Percentiles rank a stretch among this genome's conserved stretches.
Evolutionary conservation across 2,888 invertebrate species (phyloP).

Genomic region (Folsomia candida): DNA sequence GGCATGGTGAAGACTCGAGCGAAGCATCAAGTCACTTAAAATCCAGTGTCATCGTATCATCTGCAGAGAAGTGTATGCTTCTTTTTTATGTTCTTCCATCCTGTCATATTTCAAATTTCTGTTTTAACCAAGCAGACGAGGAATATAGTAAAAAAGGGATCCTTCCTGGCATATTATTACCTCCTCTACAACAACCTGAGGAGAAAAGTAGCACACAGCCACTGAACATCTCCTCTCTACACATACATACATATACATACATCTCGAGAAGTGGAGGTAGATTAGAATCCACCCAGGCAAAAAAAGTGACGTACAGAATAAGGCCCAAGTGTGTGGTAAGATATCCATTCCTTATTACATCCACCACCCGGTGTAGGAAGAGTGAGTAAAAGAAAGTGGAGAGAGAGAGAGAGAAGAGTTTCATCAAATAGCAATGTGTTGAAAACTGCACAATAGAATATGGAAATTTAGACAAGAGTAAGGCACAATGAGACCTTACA

Average conservation of each 20-base stretch:
- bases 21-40: not conserved
- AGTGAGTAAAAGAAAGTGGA: not conserved
- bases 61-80: not conserved
- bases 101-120: not conserved
- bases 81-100: not conserved
- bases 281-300: not conserved
- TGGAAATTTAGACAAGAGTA: not conserved
- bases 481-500: not conserved
- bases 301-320: not conserved
- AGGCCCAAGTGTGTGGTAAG: not conserved
- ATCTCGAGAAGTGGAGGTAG: not conserved
- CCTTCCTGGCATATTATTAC: not conserved
- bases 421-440: not conserved
- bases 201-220: not conserved
- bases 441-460: conserved; percentile 7
- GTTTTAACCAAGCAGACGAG: not conserved
- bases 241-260: not conserved
- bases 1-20: not conserved
- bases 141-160: not conserved
- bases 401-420: not conserved
- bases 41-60: not conserved
- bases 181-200: not conserved
- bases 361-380: not conserved
- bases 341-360: not conserved
- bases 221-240: too few species aligned